Conservation (phyloP, 1,140 invertebrate genomes). For the Nylanderia fulva region DNA sequence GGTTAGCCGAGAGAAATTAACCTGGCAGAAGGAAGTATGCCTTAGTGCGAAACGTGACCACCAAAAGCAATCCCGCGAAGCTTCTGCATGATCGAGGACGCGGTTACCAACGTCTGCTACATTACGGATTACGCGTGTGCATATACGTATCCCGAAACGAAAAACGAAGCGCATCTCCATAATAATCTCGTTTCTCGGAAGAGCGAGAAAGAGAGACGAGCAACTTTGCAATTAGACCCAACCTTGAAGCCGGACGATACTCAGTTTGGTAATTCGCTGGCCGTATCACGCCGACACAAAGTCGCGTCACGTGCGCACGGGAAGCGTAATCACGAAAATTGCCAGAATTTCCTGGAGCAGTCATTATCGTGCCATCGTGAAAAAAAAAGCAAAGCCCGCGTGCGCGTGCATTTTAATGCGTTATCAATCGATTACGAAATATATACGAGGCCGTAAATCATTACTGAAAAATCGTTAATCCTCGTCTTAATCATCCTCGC, state of each 20-base stretch:
- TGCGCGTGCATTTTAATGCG: background rate
- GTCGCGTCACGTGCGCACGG: conserved; percentile 48
- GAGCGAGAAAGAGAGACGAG: too few relatives aligned
- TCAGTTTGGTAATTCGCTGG: conserved; percentile 67
- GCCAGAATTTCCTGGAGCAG: conserved; percentile 10
- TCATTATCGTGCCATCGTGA: background rate
- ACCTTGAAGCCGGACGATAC: conserved; percentile 61
- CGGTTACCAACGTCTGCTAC: conserved; percentile 7
- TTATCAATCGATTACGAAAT: conserved; percentile 41
- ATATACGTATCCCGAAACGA: background rate
- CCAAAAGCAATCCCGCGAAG: conserved; percentile 42
- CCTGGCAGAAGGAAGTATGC: conserved; percentile 52
- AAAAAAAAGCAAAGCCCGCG: background rate
- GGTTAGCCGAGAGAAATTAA: conserved; percentile 34
- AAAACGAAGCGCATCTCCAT: conserved; percentile 60
- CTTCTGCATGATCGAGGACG: conserved; percentile 54
- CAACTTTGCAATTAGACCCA: conserved; percentile 61
- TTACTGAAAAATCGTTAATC: conserved; percentile 12
- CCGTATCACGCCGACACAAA: conserved; percentile 25
- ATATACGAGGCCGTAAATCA: background rate
- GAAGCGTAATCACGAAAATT: conserved; percentile 47
- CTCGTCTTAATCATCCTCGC: conserved; percentile 18
- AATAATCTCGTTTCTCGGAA: conserved; percentile 72
- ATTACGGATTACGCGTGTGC: background rate
- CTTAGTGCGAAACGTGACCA: conserved; percentile 57